These are phyloP conservation scores for Nemotelus pantherinus DNA, from an alignment of 2,888 invertebrate species.

Conservation along the genomic window DNA sequence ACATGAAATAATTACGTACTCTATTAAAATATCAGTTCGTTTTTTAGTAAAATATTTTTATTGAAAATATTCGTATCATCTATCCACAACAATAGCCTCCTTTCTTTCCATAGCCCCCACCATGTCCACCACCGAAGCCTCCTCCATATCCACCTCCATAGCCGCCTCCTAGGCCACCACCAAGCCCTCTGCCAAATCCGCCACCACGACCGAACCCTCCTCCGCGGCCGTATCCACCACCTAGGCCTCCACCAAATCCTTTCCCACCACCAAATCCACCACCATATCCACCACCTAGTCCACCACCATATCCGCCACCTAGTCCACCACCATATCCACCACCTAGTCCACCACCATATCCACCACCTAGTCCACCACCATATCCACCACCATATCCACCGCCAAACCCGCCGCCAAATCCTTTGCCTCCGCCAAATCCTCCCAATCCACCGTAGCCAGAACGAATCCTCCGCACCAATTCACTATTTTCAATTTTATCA, in stretches of 20 bases:
- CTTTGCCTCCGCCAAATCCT: background rate
- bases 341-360: background rate
- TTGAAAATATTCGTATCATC: background rate
- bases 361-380: background rate
- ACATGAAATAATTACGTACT: too few species aligned
- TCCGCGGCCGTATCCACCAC: conserved; percentile 26
- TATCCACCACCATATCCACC: background rate
- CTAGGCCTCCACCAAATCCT: conserved; percentile 46
- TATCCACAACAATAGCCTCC: conserved; percentile 32
- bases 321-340: background rate
- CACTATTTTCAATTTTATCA: background rate
- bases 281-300: background rate
- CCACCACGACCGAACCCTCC: conserved; percentile 42
- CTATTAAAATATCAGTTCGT: too few species aligned
- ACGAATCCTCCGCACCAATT: background rate
- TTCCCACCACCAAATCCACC: background rate
- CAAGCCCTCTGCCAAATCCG: conserved; percentile 42
- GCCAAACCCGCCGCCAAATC: background rate
- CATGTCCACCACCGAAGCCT: conserved; percentile 38
- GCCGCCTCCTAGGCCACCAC: conserved; percentile 29
- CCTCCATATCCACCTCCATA: conserved; percentile 36
- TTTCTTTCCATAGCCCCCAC: conserved; percentile 31
- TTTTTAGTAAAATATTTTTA: too few species aligned
- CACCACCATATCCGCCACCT: background rate
- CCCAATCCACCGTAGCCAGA: background rate